These are phyloP conservation scores for Luscinia luscinia DNA, from an alignment of 2,797 vertebrate species.

Conservation along the genomic window DNA sequence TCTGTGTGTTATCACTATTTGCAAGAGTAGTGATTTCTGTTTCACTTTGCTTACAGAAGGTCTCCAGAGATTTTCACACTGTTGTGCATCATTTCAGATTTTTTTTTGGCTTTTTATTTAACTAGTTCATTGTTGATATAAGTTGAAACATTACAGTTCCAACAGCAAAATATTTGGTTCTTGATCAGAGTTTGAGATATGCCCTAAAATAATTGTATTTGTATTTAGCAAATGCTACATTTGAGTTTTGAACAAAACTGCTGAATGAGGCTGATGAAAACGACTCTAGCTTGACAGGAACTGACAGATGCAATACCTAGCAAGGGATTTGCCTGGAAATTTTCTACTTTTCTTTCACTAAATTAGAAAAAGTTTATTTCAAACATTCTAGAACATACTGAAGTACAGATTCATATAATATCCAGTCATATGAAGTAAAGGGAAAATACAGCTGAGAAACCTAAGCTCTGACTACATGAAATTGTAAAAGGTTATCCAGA, in stretches of 20 bases:
- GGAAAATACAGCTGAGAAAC: not conserved
- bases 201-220: conserved; percentile 52
- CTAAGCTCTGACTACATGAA: not conserved
- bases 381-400: conserved; percentile 36
- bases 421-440: not conserved
- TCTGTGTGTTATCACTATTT: conserved; percentile 18
- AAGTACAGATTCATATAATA: not conserved
- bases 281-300: conserved; percentile 24
- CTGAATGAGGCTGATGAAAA: conserved; percentile 34
- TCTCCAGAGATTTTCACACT: conserved; percentile 25
- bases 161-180: conserved; percentile 40
- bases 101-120: conserved; percentile 7
- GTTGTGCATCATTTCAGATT: not conserved
- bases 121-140: conserved; percentile 15
- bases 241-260: conserved; percentile 58
- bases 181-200: conserved; percentile 24
- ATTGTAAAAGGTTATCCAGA: not conserved
- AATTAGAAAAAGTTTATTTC: conserved; percentile 55
- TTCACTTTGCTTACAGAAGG: conserved; percentile 36
- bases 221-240: conserved; percentile 60
- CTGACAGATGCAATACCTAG: conserved; percentile 37
- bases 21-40: conserved; percentile 17
- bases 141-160: conserved; percentile 31
- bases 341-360: conserved; percentile 42
- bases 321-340: conserved; percentile 51